These are phyloP conservation scores for Agapornis canus DNA, from an alignment of 2,797 vertebrate genomes.

Conservation along the genomic window DNA sequence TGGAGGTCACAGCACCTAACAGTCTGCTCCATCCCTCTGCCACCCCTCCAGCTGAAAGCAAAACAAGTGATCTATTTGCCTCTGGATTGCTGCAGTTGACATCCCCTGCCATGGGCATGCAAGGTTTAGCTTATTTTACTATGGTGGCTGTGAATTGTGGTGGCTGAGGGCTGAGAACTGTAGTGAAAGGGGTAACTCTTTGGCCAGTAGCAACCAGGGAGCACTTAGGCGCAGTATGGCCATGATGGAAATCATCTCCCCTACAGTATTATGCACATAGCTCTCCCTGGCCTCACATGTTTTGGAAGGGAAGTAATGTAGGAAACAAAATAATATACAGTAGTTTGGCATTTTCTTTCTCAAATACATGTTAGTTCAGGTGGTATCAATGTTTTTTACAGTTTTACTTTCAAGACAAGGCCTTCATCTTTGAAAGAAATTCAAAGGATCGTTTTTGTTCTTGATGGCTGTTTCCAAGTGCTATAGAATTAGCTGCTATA, in stretches of 20 bases:
- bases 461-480: slow-evolving; percentile 8
- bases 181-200: not conserved
- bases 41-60: not conserved
- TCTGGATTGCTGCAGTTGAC: not conserved
- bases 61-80: not conserved
- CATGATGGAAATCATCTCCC: not conserved
- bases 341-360: not conserved
- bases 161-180: not conserved
- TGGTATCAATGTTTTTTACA: not conserved
- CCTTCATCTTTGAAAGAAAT: not conserved
- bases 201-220: not conserved
- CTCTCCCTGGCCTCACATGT: rapidly evolving
- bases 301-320: not conserved
- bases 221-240: not conserved
- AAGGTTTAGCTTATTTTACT: not conserved
- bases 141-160: not conserved
- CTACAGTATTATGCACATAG: not conserved
- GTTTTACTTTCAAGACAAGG: not conserved
- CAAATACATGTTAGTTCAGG: not conserved
- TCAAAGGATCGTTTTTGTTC: not conserved
- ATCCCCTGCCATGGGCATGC: rapidly evolving
- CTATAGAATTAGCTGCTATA: slow-evolving; percentile 3
- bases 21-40: not conserved
- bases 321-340: not conserved
- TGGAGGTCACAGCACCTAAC: slow-evolving; percentile 19